A percentile compares a stretch with the other conserved stretches of the same genome.
phyloP scores from a whole-genome alignment of 2,888 invertebrate species.

The Acanthosepion lycidas region DNA sequence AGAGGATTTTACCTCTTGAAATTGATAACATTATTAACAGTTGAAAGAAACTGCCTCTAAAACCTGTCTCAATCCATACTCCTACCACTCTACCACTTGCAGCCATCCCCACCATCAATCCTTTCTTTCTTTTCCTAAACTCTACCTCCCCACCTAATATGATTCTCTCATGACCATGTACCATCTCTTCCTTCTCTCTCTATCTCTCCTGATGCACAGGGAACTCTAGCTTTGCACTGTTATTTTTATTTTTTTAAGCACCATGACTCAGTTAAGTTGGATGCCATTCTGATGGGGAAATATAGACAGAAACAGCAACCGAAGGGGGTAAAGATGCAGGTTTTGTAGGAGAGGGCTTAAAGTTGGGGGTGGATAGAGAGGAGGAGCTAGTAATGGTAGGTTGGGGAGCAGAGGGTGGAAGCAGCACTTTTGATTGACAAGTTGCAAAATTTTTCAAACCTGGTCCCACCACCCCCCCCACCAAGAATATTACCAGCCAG shows the following conservation, averaged over 20 bases:
- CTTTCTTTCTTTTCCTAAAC: too few relatives aligned
- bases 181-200: neutral
- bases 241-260: neutral
- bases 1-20: neutral
- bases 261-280: neutral
- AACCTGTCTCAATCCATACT: neutral
- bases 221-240: neutral
- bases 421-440: constrained; percentile 6
- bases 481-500: neutral
- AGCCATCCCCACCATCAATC: neutral
- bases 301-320: neutral
- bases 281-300: neutral
- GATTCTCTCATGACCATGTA: neutral
- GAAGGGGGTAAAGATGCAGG: neutral
- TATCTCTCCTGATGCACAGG: neutral
- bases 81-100: neutral
- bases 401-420: neutral
- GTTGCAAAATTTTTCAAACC: neutral
- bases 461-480: neutral
- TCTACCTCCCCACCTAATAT: neutral
- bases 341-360: neutral
- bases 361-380: neutral
- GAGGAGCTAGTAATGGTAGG: neutral
- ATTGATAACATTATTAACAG: constrained; percentile 33
- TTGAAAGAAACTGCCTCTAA: neutral